Evolutionary conservation across 2,113 vertebrate species (phyloP).

Genomic region (Scartelaos histophorus): DNA sequence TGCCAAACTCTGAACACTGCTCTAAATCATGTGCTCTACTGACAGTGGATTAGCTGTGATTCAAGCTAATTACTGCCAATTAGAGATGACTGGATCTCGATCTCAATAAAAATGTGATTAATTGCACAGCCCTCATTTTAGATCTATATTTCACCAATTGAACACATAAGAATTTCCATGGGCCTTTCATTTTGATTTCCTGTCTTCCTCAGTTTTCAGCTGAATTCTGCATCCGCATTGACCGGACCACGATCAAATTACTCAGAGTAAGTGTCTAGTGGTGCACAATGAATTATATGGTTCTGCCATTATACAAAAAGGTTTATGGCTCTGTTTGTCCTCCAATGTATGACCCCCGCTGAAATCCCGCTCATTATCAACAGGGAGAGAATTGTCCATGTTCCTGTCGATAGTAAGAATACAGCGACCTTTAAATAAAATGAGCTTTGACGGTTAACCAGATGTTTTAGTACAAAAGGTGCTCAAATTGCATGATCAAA

Average conservation of each 20-base stretch:
- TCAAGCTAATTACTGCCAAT: background rate
- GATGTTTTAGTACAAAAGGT: background rate
- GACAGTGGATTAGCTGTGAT: background rate
- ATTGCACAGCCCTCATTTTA: constrained; percentile 1
- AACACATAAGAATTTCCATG: constrained; percentile 22
- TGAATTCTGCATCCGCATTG: constrained; percentile 9
- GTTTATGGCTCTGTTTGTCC: background rate
- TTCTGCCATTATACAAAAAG: constrained; percentile 16
- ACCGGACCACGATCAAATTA: constrained; percentile 22
- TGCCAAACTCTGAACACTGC: too few species aligned
- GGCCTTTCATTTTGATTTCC: constrained; percentile 33
- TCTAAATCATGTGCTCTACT: too few species aligned
- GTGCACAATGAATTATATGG: constrained; percentile 11
- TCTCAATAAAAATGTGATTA: too few species aligned
- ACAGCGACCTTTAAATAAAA: background rate
- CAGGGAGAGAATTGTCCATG: background rate
- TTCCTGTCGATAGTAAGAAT: background rate
- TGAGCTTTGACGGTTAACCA: background rate
- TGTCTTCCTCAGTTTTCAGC: constrained; percentile 26
- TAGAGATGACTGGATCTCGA: background rate
- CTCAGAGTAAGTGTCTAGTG: constrained; percentile 23
- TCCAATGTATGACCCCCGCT: background rate
- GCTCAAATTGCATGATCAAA: constrained; percentile 5
- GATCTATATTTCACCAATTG: constrained; percentile 23
- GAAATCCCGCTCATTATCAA: background rate